Percentiles rank a stretch among this genome's conserved stretches.
Evolutionary conservation across 2,797 vertebrate genomes (phyloP).

Genomic region (Cephalopachus bancanus): DNA sequence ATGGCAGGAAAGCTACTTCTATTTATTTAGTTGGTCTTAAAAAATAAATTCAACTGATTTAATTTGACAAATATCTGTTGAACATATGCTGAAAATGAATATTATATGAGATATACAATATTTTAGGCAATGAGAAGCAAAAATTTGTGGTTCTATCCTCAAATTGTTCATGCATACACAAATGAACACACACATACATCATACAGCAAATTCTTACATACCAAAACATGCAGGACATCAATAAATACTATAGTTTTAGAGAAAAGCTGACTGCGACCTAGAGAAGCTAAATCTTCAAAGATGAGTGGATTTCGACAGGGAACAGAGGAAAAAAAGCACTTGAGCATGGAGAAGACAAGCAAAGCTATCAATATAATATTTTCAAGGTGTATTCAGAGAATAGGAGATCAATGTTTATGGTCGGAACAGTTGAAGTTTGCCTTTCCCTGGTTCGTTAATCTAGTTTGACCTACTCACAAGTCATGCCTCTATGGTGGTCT

Average conservation of each 20-base stretch:
- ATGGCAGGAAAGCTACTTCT: background rate
- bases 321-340: background rate
- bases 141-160: background rate
- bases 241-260: background rate
- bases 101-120: conserved; percentile 22
- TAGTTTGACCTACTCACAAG: background rate
- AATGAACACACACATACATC: background rate
- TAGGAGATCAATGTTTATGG: background rate
- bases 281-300: conserved; percentile 15
- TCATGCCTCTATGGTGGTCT: background rate
- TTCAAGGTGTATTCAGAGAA: background rate
- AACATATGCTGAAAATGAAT: background rate
- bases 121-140: background rate
- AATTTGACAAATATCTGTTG: background rate
- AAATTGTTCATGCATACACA: background rate
- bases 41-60: conserved; percentile 38
- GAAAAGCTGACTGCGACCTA: background rate
- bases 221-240: background rate
- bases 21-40: background rate
- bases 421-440: background rate
- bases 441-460: background rate
- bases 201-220: background rate
- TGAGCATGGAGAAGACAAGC: background rate
- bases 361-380: background rate
- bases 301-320: background rate